Evolutionary conservation across 2,113 vertebrate genomes (phyloP).

Genomic region (Antechinus flavipes): DNA sequence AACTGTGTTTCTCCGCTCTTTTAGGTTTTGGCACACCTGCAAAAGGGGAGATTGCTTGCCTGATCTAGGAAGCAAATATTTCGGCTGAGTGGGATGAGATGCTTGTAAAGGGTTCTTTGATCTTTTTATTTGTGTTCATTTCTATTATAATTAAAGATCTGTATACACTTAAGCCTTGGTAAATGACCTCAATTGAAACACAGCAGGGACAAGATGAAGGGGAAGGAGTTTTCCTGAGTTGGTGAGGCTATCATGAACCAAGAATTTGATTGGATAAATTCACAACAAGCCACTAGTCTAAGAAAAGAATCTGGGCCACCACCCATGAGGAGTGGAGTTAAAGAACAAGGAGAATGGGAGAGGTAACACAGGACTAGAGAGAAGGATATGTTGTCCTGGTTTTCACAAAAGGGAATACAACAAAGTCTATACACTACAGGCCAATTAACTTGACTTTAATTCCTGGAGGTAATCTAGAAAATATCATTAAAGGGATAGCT

Average conservation of each 20-base stretch:
- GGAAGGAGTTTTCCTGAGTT: neutral
- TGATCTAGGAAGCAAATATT: neutral
- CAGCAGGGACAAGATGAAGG: constrained; percentile 3
- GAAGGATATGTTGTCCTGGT: neutral
- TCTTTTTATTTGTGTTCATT: neutral
- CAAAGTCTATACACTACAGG: neutral
- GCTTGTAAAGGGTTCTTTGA: neutral
- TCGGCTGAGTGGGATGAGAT: neutral
- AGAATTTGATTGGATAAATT: neutral
- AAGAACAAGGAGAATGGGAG: neutral
- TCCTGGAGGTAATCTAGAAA: neutral
- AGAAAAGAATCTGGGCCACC: constrained; percentile 1
- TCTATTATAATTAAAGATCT: neutral
- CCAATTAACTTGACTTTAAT: neutral
- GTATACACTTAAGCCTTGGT: neutral
- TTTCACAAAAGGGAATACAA: neutral
- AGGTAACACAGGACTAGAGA: neutral
- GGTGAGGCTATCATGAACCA: neutral
- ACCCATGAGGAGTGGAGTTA: neutral
- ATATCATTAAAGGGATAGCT: neutral
- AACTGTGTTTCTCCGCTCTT: neutral
- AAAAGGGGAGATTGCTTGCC: neutral
- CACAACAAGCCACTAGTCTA: neutral
- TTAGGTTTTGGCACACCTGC: neutral
- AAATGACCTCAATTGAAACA: neutral